A percentile compares a stretch with the other conserved stretches of the same genome.
Conservation (phyloP, 2,797 vertebrate genomes). For the Scomberomorus guttatus region DNA sequence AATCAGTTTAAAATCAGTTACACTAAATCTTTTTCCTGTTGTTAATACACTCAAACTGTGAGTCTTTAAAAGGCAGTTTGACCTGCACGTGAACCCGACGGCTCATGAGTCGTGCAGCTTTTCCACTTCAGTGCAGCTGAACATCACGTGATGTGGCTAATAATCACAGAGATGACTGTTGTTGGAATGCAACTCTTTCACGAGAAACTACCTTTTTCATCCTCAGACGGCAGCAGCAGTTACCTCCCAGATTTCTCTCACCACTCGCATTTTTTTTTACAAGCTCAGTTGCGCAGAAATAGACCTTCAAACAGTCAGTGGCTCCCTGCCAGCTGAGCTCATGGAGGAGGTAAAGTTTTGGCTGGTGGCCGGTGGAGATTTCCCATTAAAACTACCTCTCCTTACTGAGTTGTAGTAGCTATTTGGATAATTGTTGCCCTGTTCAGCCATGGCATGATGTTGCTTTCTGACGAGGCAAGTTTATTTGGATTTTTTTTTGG, state of each 20-base stretch:
- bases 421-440: neutral
- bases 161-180: neutral
- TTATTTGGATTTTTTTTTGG: neutral
- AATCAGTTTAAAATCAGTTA: neutral
- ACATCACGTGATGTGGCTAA: neutral
- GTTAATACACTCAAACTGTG: neutral
- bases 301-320: conserved; percentile 12
- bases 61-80: neutral
- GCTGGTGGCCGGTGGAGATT: conserved; percentile 1
- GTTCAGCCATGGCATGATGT: neutral
- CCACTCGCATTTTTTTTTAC: conserved; percentile 12
- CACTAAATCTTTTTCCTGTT: neutral
- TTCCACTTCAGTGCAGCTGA: neutral
- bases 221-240: neutral
- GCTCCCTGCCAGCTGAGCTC: conserved; percentile 22
- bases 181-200: neutral
- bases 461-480: neutral
- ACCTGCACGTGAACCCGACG: neutral
- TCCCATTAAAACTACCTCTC: conserved; percentile 1
- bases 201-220: neutral
- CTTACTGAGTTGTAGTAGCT: neutral
- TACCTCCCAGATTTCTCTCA: conserved; percentile 14
- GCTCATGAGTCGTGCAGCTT: neutral
- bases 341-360: conserved; percentile 2
- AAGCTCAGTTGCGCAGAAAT: conserved; percentile 23